A percentile compares a stretch with the other conserved stretches of the same genome.
Evolutionary conservation across 1,140 invertebrate genomes (phyloP).

Genomic region (Chionoecetes opilio): DNA sequence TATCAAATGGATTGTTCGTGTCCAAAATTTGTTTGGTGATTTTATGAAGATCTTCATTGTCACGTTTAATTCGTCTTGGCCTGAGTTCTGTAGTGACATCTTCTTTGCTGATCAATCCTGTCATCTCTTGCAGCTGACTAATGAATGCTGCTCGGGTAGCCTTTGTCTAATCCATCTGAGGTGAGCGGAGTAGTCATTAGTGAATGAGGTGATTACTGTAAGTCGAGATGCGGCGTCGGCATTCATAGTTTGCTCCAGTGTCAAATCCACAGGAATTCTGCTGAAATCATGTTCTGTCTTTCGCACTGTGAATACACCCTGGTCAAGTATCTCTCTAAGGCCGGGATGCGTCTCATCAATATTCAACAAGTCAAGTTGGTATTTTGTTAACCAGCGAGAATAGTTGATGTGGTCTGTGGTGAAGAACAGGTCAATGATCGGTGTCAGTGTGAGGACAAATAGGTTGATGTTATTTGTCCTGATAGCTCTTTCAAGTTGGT

Average conservation of each 20-base stretch:
- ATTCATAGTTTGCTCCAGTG: constrained; percentile 51
- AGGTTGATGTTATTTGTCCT: neutral
- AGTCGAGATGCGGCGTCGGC: constrained; percentile 33
- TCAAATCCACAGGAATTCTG: neutral
- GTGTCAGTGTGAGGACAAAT: neutral
- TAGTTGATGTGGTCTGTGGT: neutral
- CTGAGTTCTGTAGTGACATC: neutral
- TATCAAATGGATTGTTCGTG: neutral
- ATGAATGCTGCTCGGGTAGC: constrained; percentile 22
- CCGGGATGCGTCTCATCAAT: constrained; percentile 34
- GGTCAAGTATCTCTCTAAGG: neutral
- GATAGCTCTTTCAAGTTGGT: neutral
- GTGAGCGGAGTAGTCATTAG: neutral
- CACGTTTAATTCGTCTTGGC: neutral
- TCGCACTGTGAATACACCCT: neutral
- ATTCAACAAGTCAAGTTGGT: constrained; percentile 38
- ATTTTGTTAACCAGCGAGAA: neutral
- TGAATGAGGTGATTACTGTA: constrained; percentile 40
- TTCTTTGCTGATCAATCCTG: neutral
- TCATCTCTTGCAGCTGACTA: neutral
- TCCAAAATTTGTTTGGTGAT: neutral
- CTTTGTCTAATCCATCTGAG: constrained; percentile 17
- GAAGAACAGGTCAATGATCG: constrained; percentile 6
- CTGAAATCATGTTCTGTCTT: neutral
- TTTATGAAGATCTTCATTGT: constrained; percentile 32